phyloP scores from a whole-genome alignment of 2,888 invertebrate species.

The Petrophora chlorosata region DNA sequence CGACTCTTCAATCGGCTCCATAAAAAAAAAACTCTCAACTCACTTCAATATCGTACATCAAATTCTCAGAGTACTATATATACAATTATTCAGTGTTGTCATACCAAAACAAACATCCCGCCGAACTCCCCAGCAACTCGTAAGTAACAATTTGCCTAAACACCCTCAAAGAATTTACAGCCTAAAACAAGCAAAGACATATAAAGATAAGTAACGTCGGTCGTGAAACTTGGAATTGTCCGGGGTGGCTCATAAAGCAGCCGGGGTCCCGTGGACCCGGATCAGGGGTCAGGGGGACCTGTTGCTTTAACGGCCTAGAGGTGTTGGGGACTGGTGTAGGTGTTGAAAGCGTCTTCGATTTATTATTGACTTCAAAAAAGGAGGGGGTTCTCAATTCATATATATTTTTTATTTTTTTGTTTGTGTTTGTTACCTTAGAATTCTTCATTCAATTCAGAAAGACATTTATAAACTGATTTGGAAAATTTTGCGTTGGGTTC shows the following conservation, averaged over 20 bases:
- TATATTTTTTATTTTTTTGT: too few species aligned
- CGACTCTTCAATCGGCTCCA: too few species aligned
- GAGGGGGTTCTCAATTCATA: too few species aligned
- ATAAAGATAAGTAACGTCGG: slow-evolving; percentile 36
- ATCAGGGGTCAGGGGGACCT: slow-evolving; percentile 14
- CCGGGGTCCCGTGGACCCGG: neutral
- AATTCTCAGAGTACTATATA: too few species aligned
- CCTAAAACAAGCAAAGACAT: slow-evolving; percentile 20
- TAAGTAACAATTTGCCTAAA: slow-evolving; percentile 14
- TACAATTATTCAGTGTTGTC: too few species aligned
- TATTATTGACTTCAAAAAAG: too few species aligned
- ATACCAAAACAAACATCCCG: neutral
- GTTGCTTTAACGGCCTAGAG: slow-evolving; percentile 18
- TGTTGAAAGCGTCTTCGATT: slow-evolving; percentile 9
- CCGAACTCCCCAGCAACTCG: too few species aligned
- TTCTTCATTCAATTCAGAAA: neutral
- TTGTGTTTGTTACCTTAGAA: too few species aligned
- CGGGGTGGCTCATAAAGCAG: slow-evolving; percentile 18
- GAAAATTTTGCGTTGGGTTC: too few species aligned
- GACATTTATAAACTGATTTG: too few species aligned
- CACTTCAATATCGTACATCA: too few species aligned
- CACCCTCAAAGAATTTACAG: slow-evolving; percentile 17
- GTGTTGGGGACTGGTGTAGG: slow-evolving; percentile 8
- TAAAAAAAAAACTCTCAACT: too few species aligned
- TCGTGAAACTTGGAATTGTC: slow-evolving; percentile 22